Percentiles rank a stretch among this genome's conserved stretches.
Evolutionary conservation across 2,113 vertebrate species (phyloP).

Genomic region (Heteronetta atricapilla): DNA sequence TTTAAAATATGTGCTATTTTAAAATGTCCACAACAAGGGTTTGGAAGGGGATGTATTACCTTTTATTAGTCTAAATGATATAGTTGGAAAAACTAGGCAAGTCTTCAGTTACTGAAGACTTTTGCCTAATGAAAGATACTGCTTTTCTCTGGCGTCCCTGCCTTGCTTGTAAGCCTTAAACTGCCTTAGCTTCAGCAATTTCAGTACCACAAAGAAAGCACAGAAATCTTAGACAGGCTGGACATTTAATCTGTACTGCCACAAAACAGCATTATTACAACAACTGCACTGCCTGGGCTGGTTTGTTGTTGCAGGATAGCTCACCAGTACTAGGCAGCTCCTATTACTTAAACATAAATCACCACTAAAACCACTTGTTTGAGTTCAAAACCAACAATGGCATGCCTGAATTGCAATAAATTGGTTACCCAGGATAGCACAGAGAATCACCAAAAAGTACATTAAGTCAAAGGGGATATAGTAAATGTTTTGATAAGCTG

Average conservation of each 20-base stretch:
- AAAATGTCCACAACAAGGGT: neutral
- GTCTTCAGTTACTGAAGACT: neutral
- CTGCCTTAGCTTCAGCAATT: neutral
- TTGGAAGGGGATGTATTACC: neutral
- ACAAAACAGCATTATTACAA: neutral
- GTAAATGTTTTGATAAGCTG: slow-evolving; percentile 23
- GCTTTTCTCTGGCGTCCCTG: neutral
- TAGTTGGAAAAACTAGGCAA: neutral
- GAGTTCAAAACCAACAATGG: slow-evolving; percentile 22
- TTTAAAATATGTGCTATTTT: neutral
- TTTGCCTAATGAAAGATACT: neutral
- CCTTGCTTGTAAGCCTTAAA: neutral
- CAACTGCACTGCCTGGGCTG: neutral
- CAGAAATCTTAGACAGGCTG: neutral
- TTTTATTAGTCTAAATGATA: slow-evolving; percentile 8
- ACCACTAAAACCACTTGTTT: neutral
- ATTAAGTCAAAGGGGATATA: neutral
- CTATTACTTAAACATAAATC: slow-evolving; percentile 38
- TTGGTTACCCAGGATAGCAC: neutral
- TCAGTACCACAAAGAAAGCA: neutral
- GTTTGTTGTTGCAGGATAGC: slow-evolving; percentile 38
- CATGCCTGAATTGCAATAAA: neutral
- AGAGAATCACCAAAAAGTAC: neutral
- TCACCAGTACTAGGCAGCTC: slow-evolving; percentile 9
- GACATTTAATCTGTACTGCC: neutral